Evolutionary conservation across 2,797 vertebrate genomes (phyloP).

Genomic region (Crax fasciolata): DNA sequence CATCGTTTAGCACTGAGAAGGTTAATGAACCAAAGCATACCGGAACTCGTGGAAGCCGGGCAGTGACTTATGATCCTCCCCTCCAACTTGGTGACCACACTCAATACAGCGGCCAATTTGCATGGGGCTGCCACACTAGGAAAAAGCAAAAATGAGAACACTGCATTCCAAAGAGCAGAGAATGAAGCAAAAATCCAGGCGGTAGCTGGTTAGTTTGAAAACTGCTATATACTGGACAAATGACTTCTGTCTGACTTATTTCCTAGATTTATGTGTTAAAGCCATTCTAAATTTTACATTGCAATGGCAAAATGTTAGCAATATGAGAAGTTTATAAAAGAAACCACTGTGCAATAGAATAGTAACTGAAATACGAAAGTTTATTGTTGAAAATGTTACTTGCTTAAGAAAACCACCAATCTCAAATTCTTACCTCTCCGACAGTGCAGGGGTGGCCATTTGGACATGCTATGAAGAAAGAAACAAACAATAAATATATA

Average conservation of each 20-base stretch:
- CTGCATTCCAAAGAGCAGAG: not conserved
- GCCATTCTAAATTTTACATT: not conserved
- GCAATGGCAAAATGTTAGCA: not conserved
- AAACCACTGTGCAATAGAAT: not conserved
- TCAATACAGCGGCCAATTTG: slow-evolving; percentile 83
- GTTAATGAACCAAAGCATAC: slow-evolving; percentile 41
- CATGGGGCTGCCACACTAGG: slow-evolving; percentile 90
- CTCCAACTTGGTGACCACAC: slow-evolving; percentile 85
- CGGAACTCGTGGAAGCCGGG: slow-evolving; percentile 5
- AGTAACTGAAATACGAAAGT: not conserved
- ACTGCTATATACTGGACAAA: not conserved
- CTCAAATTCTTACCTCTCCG: slow-evolving; percentile 89
- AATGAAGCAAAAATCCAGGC: not conserved
- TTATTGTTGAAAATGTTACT: not conserved
- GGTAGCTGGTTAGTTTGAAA: not conserved
- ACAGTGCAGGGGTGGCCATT: slow-evolving; percentile 92
- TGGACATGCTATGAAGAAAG: slow-evolving; percentile 84
- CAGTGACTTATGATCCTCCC: slow-evolving; percentile 57
- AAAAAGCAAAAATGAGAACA: not conserved
- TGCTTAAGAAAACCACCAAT: not conserved
- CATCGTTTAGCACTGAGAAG: not conserved
- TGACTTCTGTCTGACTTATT: not conserved
- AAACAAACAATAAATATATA: not conserved
- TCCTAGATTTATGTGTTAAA: not conserved
- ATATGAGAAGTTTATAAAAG: not conserved